A percentile compares a stretch with the other conserved stretches of the same genome.
Conservation (phyloP, 2,888 invertebrate species). For the Tolmerus cingulatus region DNA sequence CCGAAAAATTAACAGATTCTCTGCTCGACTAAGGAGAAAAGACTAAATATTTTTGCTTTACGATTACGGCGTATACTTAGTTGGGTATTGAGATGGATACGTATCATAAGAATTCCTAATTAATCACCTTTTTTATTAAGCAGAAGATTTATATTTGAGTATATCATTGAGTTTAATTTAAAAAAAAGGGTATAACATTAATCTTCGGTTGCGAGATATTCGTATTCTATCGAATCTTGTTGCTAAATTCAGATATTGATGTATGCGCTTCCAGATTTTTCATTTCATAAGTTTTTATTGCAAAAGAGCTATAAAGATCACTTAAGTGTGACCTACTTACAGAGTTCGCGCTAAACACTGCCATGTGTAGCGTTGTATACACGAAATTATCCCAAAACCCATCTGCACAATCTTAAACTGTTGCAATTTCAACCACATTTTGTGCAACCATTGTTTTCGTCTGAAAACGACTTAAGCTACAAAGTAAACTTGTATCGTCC, state of each 20-base stretch:
- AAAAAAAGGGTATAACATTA: not conserved
- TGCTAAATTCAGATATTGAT: not conserved
- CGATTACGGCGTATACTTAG: not conserved
- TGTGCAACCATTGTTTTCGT: not conserved
- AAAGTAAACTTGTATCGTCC: not conserved
- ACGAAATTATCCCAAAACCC: not conserved
- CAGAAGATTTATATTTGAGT: no score
- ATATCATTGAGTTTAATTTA: no score
- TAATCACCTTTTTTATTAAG: no score
- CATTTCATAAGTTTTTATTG: not conserved
- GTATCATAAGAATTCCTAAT: no score
- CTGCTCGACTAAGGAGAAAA: not conserved
- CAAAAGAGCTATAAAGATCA: not conserved
- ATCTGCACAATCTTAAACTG: not conserved
- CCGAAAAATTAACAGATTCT: not conserved
- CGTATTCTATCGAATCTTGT: not conserved
- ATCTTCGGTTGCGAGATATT: not conserved
- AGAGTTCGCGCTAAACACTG: not conserved
- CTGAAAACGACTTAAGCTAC: not conserved
- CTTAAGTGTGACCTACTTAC: not conserved
- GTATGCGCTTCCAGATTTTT: not conserved
- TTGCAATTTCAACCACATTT: not conserved
- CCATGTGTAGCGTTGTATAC: not conserved
- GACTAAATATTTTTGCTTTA: not conserved
- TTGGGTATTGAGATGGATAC: no score